Evolutionary conservation across 2,888 invertebrate species (phyloP).

Genomic region (Apamea epomidion): DNA sequence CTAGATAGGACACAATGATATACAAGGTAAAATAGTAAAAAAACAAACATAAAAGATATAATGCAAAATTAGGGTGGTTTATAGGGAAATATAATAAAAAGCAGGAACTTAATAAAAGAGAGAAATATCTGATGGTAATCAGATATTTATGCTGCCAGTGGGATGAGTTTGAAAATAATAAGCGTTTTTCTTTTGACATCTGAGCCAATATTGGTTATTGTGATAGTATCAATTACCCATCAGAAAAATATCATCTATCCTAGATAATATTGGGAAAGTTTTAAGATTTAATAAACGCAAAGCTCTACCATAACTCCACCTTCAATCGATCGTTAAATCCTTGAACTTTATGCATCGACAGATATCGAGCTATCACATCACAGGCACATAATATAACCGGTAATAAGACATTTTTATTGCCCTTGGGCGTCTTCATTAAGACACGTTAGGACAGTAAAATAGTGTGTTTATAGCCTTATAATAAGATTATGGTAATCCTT

Average conservation of each 20-base stretch:
- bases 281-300: conserved; percentile 19
- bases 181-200: not conserved
- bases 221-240: not conserved
- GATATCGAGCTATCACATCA: conserved; percentile 5
- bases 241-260: not conserved
- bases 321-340: conserved; percentile 20
- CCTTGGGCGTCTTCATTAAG: conserved; percentile 47
- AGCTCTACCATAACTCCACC: not conserved
- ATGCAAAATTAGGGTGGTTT: too few species aligned
- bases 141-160: too few species aligned
- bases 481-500: not conserved
- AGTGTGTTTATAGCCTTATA: conserved; percentile 13
- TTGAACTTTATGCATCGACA: conserved; percentile 7
- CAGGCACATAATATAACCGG: conserved; percentile 5
- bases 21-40: too few species aligned
- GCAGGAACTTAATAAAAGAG: too few species aligned
- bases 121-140: not conserved
- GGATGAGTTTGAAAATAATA: not conserved
- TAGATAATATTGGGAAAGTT: not conserved
- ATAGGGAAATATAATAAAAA: too few species aligned
- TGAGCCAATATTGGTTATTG: not conserved
- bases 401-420: conserved; percentile 40
- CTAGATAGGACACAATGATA: too few species aligned
- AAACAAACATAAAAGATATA: too few species aligned
- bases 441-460: not conserved